Conservation (phyloP, 1,140 invertebrate species). For the Helicorthomorpha holstii region DNA sequence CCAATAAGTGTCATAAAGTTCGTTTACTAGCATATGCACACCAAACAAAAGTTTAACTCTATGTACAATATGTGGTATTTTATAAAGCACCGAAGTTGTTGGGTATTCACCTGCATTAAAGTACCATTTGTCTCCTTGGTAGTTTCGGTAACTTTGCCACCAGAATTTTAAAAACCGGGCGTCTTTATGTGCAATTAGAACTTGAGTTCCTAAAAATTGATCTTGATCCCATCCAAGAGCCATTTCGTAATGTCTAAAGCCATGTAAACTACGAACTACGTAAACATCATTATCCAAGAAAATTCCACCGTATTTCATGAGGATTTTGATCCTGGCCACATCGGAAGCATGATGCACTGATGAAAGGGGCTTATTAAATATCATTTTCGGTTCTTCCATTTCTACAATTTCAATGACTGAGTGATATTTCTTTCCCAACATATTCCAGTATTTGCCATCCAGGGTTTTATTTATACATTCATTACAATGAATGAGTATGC, state of each 20-base stretch:
- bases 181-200: constrained; percentile 21
- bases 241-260: constrained; percentile 24
- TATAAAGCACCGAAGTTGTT: constrained; percentile 16
- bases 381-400: constrained; percentile 11
- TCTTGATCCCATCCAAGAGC: constrained; percentile 23
- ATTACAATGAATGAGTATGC: constrained; percentile 16
- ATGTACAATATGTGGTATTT: constrained; percentile 16
- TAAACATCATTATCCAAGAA: constrained; percentile 26
- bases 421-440: not conserved
- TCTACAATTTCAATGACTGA: constrained; percentile 1
- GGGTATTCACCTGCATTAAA: constrained; percentile 22
- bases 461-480: constrained; percentile 6
- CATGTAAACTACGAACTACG: constrained; percentile 22
- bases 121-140: constrained; percentile 11
- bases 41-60: constrained; percentile 17
- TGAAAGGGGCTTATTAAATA: constrained; percentile 15
- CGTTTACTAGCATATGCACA: constrained; percentile 16
- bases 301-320: constrained; percentile 25
- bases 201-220: constrained; percentile 20
- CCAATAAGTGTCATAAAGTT: constrained; percentile 14
- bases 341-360: constrained; percentile 25
- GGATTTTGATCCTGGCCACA: constrained; percentile 21
- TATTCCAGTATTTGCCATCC: constrained; percentile 1
- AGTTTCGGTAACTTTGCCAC: constrained; percentile 17
- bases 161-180: constrained; percentile 20